phyloP scores from a whole-genome alignment of 2,113 vertebrate species.

The Eulemur macaco region DNA sequence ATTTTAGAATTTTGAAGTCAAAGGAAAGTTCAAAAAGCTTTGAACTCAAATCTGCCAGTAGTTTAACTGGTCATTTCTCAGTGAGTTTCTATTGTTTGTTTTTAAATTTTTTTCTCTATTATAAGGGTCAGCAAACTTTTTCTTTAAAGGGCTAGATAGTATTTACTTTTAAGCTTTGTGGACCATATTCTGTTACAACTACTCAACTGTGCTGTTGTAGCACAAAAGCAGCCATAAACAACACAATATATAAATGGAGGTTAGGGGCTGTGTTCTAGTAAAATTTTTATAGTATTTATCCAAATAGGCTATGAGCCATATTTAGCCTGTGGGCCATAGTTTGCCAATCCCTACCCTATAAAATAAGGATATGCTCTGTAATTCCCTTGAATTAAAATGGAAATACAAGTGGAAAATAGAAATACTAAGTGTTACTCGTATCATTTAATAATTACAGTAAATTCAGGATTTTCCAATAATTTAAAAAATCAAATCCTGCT shows the following conservation, averaged over 20 bases:
- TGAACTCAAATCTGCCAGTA: background rate
- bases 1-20: background rate
- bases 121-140: background rate
- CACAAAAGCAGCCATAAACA: background rate
- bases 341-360: background rate
- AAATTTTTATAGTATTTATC: background rate
- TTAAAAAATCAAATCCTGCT: constrained; percentile 24
- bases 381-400: constrained; percentile 14
- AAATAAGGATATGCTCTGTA: background rate
- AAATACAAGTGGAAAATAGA: constrained; percentile 20
- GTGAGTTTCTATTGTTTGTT: background rate
- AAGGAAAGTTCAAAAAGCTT: background rate
- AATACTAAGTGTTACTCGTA: background rate
- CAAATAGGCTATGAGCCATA: background rate
- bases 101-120: background rate
- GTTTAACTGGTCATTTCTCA: background rate
- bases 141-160: background rate
- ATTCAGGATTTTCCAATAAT: background rate
- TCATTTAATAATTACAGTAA: background rate
- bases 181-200: background rate
- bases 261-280: background rate
- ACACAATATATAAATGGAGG: background rate
- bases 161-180: constrained; percentile 17
- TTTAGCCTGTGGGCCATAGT: background rate
- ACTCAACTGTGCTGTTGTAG: background rate